Evolutionary conservation across 2,888 invertebrate genomes (phyloP), one percentile per base, ranked within the genome.

Genomic region (Platycheirus rosarum): DNA sequence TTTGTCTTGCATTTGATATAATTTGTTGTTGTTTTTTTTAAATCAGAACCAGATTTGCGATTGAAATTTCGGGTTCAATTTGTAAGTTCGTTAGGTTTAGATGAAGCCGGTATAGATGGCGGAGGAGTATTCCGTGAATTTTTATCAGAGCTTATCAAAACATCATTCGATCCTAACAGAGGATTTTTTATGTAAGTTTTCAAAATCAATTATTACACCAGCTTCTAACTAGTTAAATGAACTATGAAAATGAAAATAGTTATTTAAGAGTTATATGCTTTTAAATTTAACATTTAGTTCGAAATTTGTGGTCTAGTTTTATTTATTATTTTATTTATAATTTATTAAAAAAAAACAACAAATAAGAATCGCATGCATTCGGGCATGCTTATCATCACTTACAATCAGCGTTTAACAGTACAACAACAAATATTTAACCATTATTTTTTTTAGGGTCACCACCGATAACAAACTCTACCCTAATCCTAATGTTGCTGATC

Each of bases 91-190:
- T 95, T 96, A 0, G 99, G 98, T 0, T 92, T 97, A 11, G 96
- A 97, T 86, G 99, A 99, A 90, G 97, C 97, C 0, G 99, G 99
- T 0, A 96, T 99, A 1, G 99, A 99, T 89, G 99, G 99, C 1
- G 99, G 99, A 1, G 99, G 99, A 0, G 93, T 99, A 11, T 98
- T 98, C 88, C 93, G 98, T 51, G 99, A 99, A 90, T 99, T 99
- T 89, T 92, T 99, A 2, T 95, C 96, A 0, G 98, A 98, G 90
- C 92, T 99, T 8, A 92, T 99, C 26, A 97, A 97, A 92, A 97
- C 98, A 0, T 96, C 97, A 0, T 98, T 98, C 88, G 98, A 99
- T 91, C 98, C 99, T 0, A 98, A 98, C 89, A 92, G 98, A 66
- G 99, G 99, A 0, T 95, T 99, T 89, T 98, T 98, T 89, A 89